Evolutionary conservation across 53 echinoderm and acorn worm species (phyloP), one percentile per base, ranked within the genome.

Genomic region (Pentamera pediparva): DNA sequence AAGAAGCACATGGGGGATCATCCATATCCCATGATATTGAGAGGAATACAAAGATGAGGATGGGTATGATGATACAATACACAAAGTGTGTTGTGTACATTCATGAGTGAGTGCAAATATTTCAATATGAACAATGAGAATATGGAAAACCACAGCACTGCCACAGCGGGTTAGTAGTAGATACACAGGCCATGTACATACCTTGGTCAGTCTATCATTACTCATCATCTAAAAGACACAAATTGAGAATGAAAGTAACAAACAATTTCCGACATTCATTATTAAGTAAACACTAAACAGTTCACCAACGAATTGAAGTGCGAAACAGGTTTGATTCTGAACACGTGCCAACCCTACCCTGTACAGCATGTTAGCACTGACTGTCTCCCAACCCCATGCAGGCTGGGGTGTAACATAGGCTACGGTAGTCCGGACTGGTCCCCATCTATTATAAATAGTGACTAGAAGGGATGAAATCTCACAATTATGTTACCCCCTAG

Each of bases 221-320:
- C 96, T 88, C 96, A 95, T 95, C 96, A 91, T 95, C 96, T 95
- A 58, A 62, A 56, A 39, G 3, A 69, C 41, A 21, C n/a, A n/a
- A n/a, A n/a, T n/a, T n/a, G n/a, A n/a, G n/a, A 27, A n/a, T 13
- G 26, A 24, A 20, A 24, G 24, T 55, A 9, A 28, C n/a, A 13
- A 50, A 49, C 6, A 52, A 26, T 31, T 7, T 6, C 15, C 20
- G 19, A 6, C 7, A 11, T 41, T n/a, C n/a, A n/a, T n/a, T n/a
- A n/a, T n/a, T n/a, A n/a, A n/a, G n/a, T n/a, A n/a, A n/a, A n/a
- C n/a, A n/a, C n/a, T n/a, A n/a, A n/a, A n/a, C n/a, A n/a, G n/a
- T n/a, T n/a, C n/a, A n/a, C n/a, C n/a, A n/a, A n/a, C n/a, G n/a
- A n/a, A n/a, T n/a, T n/a, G n/a, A n/a, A n/a, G n/a, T n/a, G n/a